phyloP scores from a whole-genome alignment of 1,140 invertebrate genomes.

The Drosophila sucinea region DNA sequence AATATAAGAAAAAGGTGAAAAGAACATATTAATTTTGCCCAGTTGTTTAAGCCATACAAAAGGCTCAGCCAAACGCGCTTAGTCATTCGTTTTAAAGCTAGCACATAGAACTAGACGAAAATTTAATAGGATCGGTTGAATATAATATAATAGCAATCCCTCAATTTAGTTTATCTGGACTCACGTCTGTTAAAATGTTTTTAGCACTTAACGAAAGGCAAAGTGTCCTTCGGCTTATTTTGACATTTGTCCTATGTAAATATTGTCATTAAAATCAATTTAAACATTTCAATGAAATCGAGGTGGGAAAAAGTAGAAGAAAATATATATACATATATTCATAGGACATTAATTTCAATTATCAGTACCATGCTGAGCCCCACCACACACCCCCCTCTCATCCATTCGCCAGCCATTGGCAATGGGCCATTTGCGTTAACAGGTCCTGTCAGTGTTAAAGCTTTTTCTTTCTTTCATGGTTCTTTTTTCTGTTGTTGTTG shows the following conservation, averaged over 20 bases:
- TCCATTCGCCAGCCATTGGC: neutral
- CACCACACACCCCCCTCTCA: neutral
- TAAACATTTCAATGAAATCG: neutral
- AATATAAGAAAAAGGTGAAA: neutral
- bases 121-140: no score
- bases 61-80: no score
- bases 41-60: no score
- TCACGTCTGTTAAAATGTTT: neutral
- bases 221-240: neutral
- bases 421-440: conserved; percentile 41
- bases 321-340: conserved; percentile 11
- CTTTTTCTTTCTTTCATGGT: conserved; percentile 7
- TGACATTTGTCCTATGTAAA: conserved; percentile 38
- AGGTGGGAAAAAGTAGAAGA: conserved; percentile 10
- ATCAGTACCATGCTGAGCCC: conserved; percentile 11
- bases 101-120: neutral
- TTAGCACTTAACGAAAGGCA: neutral
- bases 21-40: conserved; percentile 1
- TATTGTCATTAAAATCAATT: conserved; percentile 57
- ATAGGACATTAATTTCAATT: conserved; percentile 53
- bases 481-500: conserved; percentile 17
- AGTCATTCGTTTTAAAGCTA: no score
- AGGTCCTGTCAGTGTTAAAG: conserved; percentile 34
- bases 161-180: no score
- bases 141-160: no score